A percentile compares a stretch with the other conserved stretches of the same genome.
These are phyloP conservation scores for Scyliorhinus canicula DNA, from an alignment of 2,797 vertebrate genomes.

Conservation along the genomic window DNA sequence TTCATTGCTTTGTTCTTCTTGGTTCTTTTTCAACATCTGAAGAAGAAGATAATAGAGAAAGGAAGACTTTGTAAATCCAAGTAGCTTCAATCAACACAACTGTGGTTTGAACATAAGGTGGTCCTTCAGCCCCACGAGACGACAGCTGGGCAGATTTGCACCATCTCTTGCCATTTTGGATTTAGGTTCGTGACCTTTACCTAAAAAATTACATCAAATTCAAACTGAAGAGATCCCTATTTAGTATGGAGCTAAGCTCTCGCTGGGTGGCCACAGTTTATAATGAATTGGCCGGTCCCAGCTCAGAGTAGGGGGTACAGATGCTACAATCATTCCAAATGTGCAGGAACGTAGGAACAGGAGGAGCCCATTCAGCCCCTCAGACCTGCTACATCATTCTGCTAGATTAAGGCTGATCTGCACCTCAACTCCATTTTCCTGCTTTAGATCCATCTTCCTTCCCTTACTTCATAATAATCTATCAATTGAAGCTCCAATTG, in stretches of 20 bases:
- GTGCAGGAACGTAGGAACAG: background rate
- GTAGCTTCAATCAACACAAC: background rate
- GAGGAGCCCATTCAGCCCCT: background rate
- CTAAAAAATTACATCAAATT: background rate
- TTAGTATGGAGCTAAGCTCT: background rate
- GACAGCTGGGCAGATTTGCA: background rate
- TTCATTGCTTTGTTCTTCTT: conserved; percentile 30
- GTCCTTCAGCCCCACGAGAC: background rate
- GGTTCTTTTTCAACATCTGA: background rate
- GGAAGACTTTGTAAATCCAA: background rate
- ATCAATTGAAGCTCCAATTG: background rate
- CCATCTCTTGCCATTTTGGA: background rate
- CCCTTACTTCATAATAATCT: background rate
- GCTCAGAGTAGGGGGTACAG: background rate
- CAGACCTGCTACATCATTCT: background rate
- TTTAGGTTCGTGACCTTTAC: background rate
- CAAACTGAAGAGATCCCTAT: background rate
- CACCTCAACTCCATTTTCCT: background rate
- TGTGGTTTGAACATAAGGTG: background rate
- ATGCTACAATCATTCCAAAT: background rate
- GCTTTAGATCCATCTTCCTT: background rate
- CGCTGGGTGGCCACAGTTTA: background rate
- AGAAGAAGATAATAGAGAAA: background rate
- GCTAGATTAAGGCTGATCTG: background rate
- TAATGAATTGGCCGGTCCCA: background rate